Conservation (phyloP, 2,888 invertebrate species). For the Junonia oenone region DNA sequence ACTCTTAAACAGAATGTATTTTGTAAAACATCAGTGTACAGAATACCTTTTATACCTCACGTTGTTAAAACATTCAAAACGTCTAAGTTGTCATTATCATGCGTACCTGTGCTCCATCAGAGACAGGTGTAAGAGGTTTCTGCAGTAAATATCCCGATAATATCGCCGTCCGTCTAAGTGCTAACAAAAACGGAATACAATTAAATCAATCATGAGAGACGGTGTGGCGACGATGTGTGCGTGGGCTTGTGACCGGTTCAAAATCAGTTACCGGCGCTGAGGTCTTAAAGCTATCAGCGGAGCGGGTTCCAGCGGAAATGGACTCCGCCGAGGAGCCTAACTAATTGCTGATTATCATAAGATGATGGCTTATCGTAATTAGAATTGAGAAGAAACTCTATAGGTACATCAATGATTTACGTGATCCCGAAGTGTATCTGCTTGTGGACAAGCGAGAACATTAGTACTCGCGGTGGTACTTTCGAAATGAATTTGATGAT, state of each 20-base stretch:
- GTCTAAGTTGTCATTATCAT: background rate
- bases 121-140: slow-evolving; percentile 4
- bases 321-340: background rate
- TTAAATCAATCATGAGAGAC: slow-evolving; percentile 5
- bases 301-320: slow-evolving; percentile 7
- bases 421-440: background rate
- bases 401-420: background rate
- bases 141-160: background rate
- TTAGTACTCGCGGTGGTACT: background rate
- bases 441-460: background rate
- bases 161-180: background rate
- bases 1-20: background rate
- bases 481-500: background rate
- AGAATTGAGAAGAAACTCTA: background rate
- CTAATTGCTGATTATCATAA: slow-evolving; percentile 8
- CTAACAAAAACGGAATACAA: slow-evolving; percentile 2
- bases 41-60: background rate
- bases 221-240: background rate
- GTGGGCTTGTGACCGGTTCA: background rate
- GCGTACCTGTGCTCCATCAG: background rate
- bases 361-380: slow-evolving; percentile 2
- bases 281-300: background rate
- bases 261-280: background rate
- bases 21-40: background rate
- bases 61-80: background rate